A percentile compares a stretch with the other conserved stretches of the same genome.
phyloP scores from a whole-genome alignment of 2,113 vertebrate species.

The Microcebus lehilahytsara region DNA sequence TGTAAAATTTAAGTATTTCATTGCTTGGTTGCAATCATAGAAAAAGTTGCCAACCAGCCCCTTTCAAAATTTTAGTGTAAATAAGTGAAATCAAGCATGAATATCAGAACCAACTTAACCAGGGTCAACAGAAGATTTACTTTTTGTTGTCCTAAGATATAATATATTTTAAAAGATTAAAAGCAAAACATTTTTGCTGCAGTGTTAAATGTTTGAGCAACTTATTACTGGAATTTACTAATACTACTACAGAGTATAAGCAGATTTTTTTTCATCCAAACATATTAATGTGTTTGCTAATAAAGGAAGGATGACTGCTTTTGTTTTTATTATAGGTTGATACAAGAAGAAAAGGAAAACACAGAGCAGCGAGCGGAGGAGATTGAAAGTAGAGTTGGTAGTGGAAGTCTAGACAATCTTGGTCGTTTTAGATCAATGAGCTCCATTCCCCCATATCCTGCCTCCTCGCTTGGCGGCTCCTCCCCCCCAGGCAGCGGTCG shows the following conservation, averaged over 20 bases:
- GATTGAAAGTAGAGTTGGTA: constrained; percentile 94
- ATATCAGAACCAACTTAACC: accelerated
- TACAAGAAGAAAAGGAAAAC: constrained; percentile 98
- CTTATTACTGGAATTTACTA: accelerated
- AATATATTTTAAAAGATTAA: accelerated
- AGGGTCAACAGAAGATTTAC: background rate
- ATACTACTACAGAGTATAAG: accelerated
- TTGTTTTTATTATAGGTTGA: constrained; percentile 86
- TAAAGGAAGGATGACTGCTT: background rate
- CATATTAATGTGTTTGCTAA: accelerated
- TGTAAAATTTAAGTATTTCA: too few species aligned
- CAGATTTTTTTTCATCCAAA: accelerated
- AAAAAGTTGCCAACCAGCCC: background rate
- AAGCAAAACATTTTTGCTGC: background rate
- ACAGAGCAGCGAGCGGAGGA: constrained; percentile 94
- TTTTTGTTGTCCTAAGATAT: background rate
- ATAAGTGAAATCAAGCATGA: accelerated
- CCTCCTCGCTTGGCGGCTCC: constrained; percentile 87
- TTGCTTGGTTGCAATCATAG: background rate
- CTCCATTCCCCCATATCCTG: constrained; percentile 85
- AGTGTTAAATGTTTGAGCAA: background rate
- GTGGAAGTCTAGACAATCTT: constrained; percentile 88
- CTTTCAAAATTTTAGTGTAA: background rate
- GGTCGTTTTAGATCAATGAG: constrained; percentile 91
- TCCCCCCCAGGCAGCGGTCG: constrained; percentile 94